phyloP scores from a whole-genome alignment of 2,888 invertebrate genomes.

The Invenusta paracnida region DNA sequence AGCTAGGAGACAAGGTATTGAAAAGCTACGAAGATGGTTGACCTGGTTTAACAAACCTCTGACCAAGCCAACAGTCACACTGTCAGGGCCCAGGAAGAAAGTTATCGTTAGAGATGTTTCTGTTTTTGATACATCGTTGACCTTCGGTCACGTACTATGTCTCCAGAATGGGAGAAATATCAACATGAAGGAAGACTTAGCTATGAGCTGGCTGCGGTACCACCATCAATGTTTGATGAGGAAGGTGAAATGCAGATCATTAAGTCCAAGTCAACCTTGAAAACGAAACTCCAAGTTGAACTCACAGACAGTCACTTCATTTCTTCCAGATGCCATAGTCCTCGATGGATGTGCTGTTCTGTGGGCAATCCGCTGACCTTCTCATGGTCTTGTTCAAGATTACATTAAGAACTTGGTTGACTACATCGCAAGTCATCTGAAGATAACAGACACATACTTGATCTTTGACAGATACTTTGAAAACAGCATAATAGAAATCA shows the following conservation, averaged over 20 bases:
- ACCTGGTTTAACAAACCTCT: constrained; percentile 28
- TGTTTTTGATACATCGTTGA: background rate
- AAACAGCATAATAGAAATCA: background rate
- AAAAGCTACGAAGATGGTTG: constrained; percentile 26
- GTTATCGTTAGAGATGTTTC: background rate
- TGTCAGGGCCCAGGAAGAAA: background rate
- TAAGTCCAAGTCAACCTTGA: constrained; percentile 39
- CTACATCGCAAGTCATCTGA: background rate
- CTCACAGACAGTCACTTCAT: background rate
- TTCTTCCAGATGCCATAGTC: constrained; percentile 16
- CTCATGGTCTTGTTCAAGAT: constrained; percentile 14
- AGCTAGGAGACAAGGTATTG: constrained; percentile 38
- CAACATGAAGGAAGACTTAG: constrained; percentile 24
- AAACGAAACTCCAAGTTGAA: constrained; percentile 44
- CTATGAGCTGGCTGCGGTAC: constrained; percentile 22
- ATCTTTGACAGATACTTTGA: constrained; percentile 28
- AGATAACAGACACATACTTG: background rate
- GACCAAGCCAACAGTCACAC: constrained; percentile 31
- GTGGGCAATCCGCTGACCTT: constrained; percentile 39
- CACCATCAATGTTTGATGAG: constrained; percentile 43
- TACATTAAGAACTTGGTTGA: too few species aligned
- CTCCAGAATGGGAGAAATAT: constrained; percentile 36
- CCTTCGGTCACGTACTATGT: constrained; percentile 33
- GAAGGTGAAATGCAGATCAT: constrained; percentile 40
- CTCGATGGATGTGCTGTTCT: constrained; percentile 41